Conservation (phyloP, 2,888 invertebrate genomes). For the Dasysyrphus tricinctus region DNA sequence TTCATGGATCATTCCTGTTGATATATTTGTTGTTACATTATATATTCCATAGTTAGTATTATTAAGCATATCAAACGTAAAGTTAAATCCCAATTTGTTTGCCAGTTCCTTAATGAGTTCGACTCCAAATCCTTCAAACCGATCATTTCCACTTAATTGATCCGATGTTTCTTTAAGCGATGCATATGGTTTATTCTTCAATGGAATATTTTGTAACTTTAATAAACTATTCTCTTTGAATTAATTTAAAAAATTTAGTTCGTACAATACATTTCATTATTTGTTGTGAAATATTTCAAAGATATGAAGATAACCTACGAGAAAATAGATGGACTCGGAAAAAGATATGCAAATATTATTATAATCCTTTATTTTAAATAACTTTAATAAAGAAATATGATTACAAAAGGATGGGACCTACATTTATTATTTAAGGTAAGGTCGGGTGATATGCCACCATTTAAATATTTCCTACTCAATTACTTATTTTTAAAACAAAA, state of each 20-base stretch:
- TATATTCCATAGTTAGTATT: slow-evolving; percentile 90
- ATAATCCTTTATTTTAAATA: too few species aligned
- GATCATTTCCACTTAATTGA: slow-evolving; percentile 89
- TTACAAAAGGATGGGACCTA: too few species aligned
- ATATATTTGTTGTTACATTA: slow-evolving; percentile 87
- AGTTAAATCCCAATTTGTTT: slow-evolving; percentile 91
- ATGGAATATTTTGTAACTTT: background rate
- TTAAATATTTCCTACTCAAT: too few species aligned
- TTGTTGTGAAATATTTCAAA: too few species aligned
- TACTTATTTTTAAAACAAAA: too few species aligned
- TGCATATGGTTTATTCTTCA: slow-evolving; percentile 93
- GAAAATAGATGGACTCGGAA: too few species aligned
- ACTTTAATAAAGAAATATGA: too few species aligned
- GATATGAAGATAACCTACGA: too few species aligned
- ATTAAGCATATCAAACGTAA: slow-evolving; percentile 90
- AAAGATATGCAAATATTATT: too few species aligned
- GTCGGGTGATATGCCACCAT: too few species aligned
- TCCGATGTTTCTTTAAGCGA: slow-evolving; percentile 90
- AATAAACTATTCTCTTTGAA: background rate
- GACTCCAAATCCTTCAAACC: slow-evolving; percentile 94
- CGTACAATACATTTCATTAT: background rate
- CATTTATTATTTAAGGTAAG: too few species aligned
- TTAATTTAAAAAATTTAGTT: background rate
- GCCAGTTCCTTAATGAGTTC: slow-evolving; percentile 93
- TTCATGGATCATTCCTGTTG: slow-evolving; percentile 95